These are phyloP conservation scores for Cydia splendana DNA, from an alignment of 1,140 invertebrate genomes.

Conservation along the genomic window DNA sequence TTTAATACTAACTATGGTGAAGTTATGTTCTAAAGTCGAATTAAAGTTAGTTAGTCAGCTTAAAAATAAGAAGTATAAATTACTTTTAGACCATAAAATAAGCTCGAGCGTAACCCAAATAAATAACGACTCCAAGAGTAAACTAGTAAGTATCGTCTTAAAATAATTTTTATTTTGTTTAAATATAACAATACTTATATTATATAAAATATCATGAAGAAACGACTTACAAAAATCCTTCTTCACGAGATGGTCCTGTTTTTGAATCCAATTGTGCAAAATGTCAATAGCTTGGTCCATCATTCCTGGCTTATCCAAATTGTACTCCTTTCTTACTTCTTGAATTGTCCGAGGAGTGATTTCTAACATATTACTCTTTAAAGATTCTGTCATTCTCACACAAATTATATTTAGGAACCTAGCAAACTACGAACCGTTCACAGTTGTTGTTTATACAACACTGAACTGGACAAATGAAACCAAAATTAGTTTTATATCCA, in stretches of 20 bases:
- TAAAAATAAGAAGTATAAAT: too few relatives aligned
- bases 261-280: constrained; percentile 42
- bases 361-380: constrained; percentile 1
- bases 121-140: too few relatives aligned
- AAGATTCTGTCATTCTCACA: not conserved
- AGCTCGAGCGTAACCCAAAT: too few relatives aligned
- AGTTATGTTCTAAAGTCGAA: too few relatives aligned
- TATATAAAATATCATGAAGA: too few relatives aligned
- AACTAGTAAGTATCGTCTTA: too few relatives aligned
- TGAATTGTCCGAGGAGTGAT: not conserved
- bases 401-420: constrained; percentile 3
- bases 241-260: constrained; percentile 47
- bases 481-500: too few relatives aligned
- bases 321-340: constrained; percentile 36
- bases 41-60: too few relatives aligned
- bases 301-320: constrained; percentile 38
- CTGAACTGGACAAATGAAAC: constrained; percentile 32
- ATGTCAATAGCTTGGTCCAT: constrained; percentile 43
- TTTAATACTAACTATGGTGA: too few relatives aligned
- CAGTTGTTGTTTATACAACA: constrained; percentile 34
- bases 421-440: constrained; percentile 39
- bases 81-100: too few relatives aligned
- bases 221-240: constrained; percentile 52
- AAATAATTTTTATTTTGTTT: too few relatives aligned
- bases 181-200: too few relatives aligned